A percentile compares a stretch with the other conserved stretches of the same genome.
These are phyloP conservation scores for Drosophila lutescens DNA, from an alignment of 2,888 invertebrate species.

Conservation along the genomic window DNA sequence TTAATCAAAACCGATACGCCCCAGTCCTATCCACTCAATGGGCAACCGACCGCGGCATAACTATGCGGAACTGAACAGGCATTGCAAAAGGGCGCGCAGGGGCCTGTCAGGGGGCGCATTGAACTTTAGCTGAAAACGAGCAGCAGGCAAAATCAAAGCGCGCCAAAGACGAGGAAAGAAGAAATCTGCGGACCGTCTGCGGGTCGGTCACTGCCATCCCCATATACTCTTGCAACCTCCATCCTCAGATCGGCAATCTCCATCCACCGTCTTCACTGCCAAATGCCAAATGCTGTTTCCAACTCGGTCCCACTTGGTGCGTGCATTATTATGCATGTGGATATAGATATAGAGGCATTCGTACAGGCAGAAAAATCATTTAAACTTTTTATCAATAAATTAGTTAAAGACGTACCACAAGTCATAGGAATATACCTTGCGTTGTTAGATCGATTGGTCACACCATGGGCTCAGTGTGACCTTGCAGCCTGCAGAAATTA, in stretches of 20 bases:
- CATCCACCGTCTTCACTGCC: conserved; percentile 30
- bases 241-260: conserved; percentile 20
- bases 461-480: neutral
- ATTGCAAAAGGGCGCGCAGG: conserved; percentile 38
- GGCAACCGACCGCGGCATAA: conserved; percentile 27
- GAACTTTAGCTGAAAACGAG: conserved; percentile 61
- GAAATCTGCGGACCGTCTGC: conserved; percentile 50
- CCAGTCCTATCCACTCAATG: conserved; percentile 2
- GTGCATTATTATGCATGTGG: conserved; percentile 18
- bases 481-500: neutral
- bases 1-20: conserved; percentile 3
- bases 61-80: conserved; percentile 63
- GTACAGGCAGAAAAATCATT: neutral
- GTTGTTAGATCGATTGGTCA: neutral
- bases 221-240: conserved; percentile 24
- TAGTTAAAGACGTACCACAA: neutral
- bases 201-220: conserved; percentile 68
- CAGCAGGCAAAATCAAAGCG: conserved; percentile 36
- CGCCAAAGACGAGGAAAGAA: conserved; percentile 20
- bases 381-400: too few relatives aligned
- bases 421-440: neutral
- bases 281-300: conserved; percentile 62
- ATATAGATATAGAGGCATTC: conserved; percentile 8
- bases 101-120: conserved; percentile 52
- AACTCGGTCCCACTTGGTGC: conserved; percentile 28